Base-by-base conservation (phyloP, 2,113 vertebrate species). In the Cynopterus brachyotis region DNA sequence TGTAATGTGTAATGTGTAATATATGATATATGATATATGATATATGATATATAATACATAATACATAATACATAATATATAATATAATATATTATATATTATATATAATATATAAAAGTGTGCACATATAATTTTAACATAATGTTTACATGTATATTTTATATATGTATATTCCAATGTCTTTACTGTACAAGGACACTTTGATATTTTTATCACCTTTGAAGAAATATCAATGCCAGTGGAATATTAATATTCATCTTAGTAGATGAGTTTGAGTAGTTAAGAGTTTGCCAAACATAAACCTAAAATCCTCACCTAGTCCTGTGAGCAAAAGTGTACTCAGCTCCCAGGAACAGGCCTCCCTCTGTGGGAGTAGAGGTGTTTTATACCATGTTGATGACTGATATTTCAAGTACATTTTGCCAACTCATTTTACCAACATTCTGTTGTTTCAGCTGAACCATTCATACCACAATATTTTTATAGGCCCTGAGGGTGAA, bases 381-480 rank as follows among this genome's bases (percentile, higher is more conserved):
- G 47, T 73, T 89, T 96, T 95, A 92, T 60, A 66, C 92, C 60
- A 6, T 47, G 72, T 64, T 96, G 96, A 95, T 96, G 98, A 97
- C 96, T 96, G 98, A 97, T 93, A 98, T 53, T 89, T 94, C 94
- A 98, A 98, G 89, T 92, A 94, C 59, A 16, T 97, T 97, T 91
- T 95, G 83, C 19, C 5, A 59, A 94, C 53, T 98, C 92, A 35
- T 59, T 98, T 98, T 97, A 97, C 94, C 76, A 94, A 73, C 86
- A 37, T 92, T 97, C 85, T 97, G 94, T 97, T 98, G 86, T 89
- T 98, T 98, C 97, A 98, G 94, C 96, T 97, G 81, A 98, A 94
- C 96, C 69, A 40, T 85, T 96, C 85, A 32, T 95, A 91, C 96
- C 97, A 97, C 79, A 96, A 78, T 97, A 97, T 98, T 98, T 98